phyloP scores from a whole-genome alignment of 2,797 vertebrate genomes.

The Masticophis lateralis region DNA sequence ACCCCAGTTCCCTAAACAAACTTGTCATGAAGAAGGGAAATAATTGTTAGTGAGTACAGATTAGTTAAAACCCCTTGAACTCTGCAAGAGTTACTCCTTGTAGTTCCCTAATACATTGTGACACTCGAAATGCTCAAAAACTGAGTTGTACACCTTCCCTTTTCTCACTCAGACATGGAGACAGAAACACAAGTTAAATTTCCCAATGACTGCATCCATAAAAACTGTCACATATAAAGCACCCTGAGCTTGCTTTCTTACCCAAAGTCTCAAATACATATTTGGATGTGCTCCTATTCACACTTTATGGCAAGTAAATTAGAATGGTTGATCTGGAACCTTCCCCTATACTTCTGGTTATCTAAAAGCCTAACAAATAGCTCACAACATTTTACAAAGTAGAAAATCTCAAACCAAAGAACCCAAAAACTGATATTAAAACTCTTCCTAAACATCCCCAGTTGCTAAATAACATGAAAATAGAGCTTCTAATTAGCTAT shows the following conservation, averaged over 20 bases:
- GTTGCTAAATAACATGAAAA: not conserved
- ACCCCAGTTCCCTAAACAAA: conserved; percentile 53
- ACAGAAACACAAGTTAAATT: conserved; percentile 19
- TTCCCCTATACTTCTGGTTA: not conserved
- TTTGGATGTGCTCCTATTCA: not conserved
- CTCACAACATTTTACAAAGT: not conserved
- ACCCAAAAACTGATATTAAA: not conserved
- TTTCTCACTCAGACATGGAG: not conserved
- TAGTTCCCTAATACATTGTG: conserved; percentile 58
- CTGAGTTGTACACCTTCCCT: not conserved
- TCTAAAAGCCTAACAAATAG: not conserved
- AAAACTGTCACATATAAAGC: not conserved
- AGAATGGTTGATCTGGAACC: not conserved
- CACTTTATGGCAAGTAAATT: not conserved
- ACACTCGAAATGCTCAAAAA: conserved; percentile 34
- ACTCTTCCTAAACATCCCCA: not conserved
- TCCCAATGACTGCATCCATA: not conserved
- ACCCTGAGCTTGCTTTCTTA: not conserved
- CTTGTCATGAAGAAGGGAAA: conserved; percentile 45
- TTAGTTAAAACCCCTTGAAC: conserved; percentile 50
- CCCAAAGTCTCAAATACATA: not conserved
- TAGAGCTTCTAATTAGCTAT: not conserved
- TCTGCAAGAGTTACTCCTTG: conserved; percentile 43
- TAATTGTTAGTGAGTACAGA: conserved; percentile 52
- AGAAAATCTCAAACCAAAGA: not conserved